Base-by-base conservation (phyloP, 1,140 invertebrate species). In the Brachystomella parvula region DNA sequence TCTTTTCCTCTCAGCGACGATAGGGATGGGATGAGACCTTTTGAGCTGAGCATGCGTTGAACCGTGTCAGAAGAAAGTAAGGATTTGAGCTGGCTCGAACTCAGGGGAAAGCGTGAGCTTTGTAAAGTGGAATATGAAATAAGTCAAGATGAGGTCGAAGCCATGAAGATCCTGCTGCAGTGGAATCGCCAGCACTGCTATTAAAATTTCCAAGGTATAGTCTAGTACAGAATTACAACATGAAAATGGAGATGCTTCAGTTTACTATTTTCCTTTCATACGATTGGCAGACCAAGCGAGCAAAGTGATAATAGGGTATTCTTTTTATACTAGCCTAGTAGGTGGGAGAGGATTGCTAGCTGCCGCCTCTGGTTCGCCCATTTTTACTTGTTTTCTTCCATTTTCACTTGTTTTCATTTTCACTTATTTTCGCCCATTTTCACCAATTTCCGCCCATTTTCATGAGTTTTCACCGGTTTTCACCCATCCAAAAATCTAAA, bases 31-130 rank as follows among this genome's bases (percentile, higher is more conserved):
- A 31, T 3, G 21, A 53, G 49, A 12, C 49, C 58, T 60, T 35
- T 64, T 12, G 28, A 33, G 12, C 47, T 35, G 32, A 47, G 33
- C 56, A 58, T 60, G 33, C 49, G 30, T 61, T 6, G 61, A 59
- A 64, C 3, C 3, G 63, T 56, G 60, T 53, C 61, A 29, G 66
- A 62, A 12, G 61, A 47, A 15, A 57, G 44, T 31, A 64, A 3
- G 31, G 44, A 29, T 58, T 63, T 67, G 61, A 3, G 66, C 32
- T 61, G 35, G 44, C 15, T 2, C 17, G n/a, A n/a, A 12, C 9
- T 12, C 57, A 59, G 12, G 9, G 57, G 57, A 32, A 59, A 59
- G 26, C 30, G 26, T 28, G 57, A 17, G 24, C 26, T 29, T 24
- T 30, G 12, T 2, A 15, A 32, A 3, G n/a, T n/a, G n/a, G n/a